Evolutionary conservation across 2,888 invertebrate species (phyloP), one percentile per base, ranked within the genome.

Genomic region (Xestia ashworthii): DNA sequence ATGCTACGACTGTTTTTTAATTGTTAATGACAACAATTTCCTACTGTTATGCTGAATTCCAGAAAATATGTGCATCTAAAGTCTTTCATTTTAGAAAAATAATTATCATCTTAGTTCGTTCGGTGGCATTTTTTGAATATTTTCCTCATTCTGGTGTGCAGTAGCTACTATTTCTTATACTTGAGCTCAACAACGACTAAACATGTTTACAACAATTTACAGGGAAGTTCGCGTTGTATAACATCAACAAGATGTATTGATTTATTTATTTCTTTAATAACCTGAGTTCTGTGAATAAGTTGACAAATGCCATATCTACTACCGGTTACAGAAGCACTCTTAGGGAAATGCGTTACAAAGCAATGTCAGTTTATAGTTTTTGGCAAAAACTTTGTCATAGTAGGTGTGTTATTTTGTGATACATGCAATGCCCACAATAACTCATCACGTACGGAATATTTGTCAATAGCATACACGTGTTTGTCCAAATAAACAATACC

Each of bases 401-500:
- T 25, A 25, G 9, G 32, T 60, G 16, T 25, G 19, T 46, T 25
- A 25, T 8, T 32, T 8, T 32, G 16, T 8, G 8, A 5, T 12
- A 41, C 46, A 48, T 46, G 14, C 44, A 53, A 38, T 25, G 46
- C 53, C 38, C 41, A 50, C n/a, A 53, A 9, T 62, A 44, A 76
- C n/a, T 16, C 14, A 62, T 32, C 8, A 22, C 64, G 3, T 19
- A 38, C 3, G 22, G n/a, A 53, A 46, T 53, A 1, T 55, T 76
- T 55, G 5, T 41, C 25, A 19, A 58, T 48, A 55, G 16, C 38
- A 22, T 38, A 65, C 25, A 76, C 76, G 22, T 25, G 46, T 76
- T 48, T 32, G 48, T 60, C 25, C 25, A 76, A 76, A 67, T 41
- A 46, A 71, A 62, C 38, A 53, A 22, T 41, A 68, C n/a, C 3